Conservation (phyloP, 2,797 vertebrate species). For the Coregonus sp. region DNA sequence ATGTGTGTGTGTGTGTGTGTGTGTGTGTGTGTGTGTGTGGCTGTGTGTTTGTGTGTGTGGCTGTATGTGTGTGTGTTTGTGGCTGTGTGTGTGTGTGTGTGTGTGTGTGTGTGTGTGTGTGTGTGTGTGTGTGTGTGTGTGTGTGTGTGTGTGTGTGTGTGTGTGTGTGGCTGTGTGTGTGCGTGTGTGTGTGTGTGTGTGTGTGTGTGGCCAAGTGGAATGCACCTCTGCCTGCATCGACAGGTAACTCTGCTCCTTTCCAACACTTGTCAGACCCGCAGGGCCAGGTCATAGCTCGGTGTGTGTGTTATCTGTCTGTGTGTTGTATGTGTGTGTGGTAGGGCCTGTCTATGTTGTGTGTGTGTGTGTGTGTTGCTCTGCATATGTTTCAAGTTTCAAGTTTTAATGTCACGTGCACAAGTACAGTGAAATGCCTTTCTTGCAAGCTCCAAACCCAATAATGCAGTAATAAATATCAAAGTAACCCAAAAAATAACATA, state of each 20-base stretch:
- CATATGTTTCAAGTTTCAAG: background rate
- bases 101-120: too few relatives aligned
- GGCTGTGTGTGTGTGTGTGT: too few relatives aligned
- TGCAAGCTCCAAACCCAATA: too few relatives aligned
- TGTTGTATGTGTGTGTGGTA: constrained; percentile 7
- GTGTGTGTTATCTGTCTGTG: constrained; percentile 2
- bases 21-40: background rate
- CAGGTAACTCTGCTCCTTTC: constrained; percentile 65
- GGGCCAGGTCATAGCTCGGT: constrained; percentile 54
- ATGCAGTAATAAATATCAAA: too few relatives aligned
- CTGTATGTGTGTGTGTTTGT: background rate
- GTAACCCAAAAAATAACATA: too few relatives aligned
- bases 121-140: too few relatives aligned
- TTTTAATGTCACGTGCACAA: too few relatives aligned
- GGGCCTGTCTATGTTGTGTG: background rate
- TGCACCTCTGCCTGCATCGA: constrained; percentile 67
- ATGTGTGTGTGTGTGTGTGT: background rate
- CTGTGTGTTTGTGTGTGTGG: background rate
- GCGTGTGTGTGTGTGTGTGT: background rate
- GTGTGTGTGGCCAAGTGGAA: constrained; percentile 48
- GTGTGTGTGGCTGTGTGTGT: background rate
- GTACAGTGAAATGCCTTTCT: too few relatives aligned
- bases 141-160: too few relatives aligned
- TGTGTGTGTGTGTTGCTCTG: constrained; percentile 13
- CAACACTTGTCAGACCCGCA: constrained; percentile 64